Conservation (phyloP, 2,888 invertebrate genomes). For the Orthosia cruda region DNA sequence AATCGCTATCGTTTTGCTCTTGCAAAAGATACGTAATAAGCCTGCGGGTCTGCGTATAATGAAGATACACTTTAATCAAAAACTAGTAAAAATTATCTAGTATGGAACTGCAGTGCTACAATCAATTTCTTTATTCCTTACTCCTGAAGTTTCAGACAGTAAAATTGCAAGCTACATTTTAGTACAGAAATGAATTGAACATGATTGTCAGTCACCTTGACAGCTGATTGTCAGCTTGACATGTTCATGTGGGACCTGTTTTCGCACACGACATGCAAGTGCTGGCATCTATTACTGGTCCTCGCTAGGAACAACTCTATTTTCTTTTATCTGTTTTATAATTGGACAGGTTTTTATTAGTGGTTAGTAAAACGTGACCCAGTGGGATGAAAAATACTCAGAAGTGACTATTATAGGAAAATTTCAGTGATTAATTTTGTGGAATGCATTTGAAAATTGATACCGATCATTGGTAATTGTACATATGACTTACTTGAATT, state of each 20-base stretch:
- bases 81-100: neutral
- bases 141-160: neutral
- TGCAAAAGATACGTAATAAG: too few species aligned
- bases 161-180: constrained; percentile 28
- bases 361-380: neutral
- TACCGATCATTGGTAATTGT: too few species aligned
- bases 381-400: neutral
- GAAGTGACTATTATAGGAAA: too few species aligned
- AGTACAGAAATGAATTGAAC: constrained; percentile 33
- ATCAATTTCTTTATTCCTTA: neutral
- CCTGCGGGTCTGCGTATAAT: neutral
- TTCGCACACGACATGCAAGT: constrained; percentile 25
- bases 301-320: neutral
- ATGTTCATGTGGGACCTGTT: constrained; percentile 38
- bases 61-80: neutral
- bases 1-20: too few species aligned
- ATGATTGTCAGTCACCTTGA: constrained; percentile 52
- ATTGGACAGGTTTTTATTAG: constrained; percentile 2
- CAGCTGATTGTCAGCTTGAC: constrained; percentile 57
- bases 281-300: constrained; percentile 28
- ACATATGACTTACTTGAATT: too few species aligned
- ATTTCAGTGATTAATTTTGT: too few species aligned
- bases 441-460: too few species aligned
- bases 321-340: neutral
- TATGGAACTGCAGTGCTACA: neutral